Evolutionary conservation across 2,797 vertebrate genomes (phyloP).

Genomic region (Cyclura pinguis): DNA sequence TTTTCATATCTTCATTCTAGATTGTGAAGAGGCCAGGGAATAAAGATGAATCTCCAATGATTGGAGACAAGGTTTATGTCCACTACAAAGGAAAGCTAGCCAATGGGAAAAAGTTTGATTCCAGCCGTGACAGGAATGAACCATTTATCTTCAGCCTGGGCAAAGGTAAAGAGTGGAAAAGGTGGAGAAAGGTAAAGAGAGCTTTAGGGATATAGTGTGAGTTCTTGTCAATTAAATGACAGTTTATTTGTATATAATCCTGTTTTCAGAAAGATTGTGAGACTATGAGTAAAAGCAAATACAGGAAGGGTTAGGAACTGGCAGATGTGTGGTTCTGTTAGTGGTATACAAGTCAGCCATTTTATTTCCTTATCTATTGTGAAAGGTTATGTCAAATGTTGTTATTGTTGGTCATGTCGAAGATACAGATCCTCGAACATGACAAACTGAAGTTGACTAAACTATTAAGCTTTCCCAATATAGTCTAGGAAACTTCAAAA

Average conservation of each 20-base stretch:
- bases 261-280: conserved; percentile 15
- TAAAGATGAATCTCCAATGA: conserved; percentile 90
- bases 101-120: conserved; percentile 93
- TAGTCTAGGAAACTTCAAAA: neutral
- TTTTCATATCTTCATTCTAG: conserved; percentile 76
- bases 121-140: conserved; percentile 91
- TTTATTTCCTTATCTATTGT: neutral
- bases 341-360: neutral
- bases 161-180: conserved; percentile 83
- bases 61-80: conserved; percentile 93
- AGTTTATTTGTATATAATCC: conserved; percentile 19
- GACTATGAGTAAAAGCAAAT: conserved; percentile 1
- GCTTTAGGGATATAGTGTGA: conserved; percentile 14
- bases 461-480: neutral
- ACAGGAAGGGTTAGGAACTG: neutral
- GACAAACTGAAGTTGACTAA: conserved; percentile 1
- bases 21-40: conserved; percentile 86
- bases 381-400: neutral
- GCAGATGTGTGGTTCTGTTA: neutral
- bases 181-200: conserved; percentile 52
- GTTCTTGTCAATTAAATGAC: conserved; percentile 27
- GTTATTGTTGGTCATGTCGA: neutral
- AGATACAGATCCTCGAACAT: conserved; percentile 5
- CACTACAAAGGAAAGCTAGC: conserved; percentile 94
- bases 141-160: conserved; percentile 93